phyloP scores from a whole-genome alignment of 92 coral and sea anemone species.

The Desmophyllum pertusum region DNA sequence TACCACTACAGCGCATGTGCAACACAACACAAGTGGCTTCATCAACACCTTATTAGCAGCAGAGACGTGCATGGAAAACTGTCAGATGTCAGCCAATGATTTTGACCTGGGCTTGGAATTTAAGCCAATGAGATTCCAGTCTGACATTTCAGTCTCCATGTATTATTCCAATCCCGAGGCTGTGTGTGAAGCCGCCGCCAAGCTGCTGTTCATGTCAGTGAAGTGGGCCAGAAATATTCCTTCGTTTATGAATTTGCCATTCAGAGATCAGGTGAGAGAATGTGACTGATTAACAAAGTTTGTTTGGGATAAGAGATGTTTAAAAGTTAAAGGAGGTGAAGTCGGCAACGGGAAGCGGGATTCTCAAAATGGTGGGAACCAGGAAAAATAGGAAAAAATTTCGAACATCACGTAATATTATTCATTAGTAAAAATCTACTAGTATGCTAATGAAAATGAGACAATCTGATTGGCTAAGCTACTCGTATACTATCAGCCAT shows the following conservation, averaged over 20 bases:
- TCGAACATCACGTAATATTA: no score
- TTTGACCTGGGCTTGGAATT: slow-evolving; percentile 79
- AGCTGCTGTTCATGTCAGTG: slow-evolving; percentile 94
- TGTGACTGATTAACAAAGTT: no score
- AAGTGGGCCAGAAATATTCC: slow-evolving; percentile 99
- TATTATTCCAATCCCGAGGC: slow-evolving; percentile 87
- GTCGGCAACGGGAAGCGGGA: no score
- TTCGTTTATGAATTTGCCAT: slow-evolving; percentile 87
- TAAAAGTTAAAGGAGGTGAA: no score
- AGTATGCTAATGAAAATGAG: no score
- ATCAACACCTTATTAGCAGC: slow-evolving; percentile 88
- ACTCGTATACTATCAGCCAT: no score
- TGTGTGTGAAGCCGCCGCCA: slow-evolving; percentile 97
- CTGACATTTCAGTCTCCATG: slow-evolving; percentile 79
- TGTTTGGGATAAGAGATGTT: no score
- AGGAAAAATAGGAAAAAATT: no score
- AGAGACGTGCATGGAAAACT: slow-evolving; percentile 79
- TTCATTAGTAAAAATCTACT: no score
- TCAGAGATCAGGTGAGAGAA: slow-evolving; percentile 85
- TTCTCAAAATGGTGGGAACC: no score
- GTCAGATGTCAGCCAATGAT: slow-evolving; percentile 60
- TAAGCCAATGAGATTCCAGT: slow-evolving; percentile 80
- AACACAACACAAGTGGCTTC: slow-evolving; percentile 73
- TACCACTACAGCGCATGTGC: slow-evolving; percentile 70
- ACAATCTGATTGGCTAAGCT: no score